These are phyloP conservation scores for Drosophila anceps DNA, from an alignment of 2,888 invertebrate genomes.

Conservation along the genomic window DNA sequence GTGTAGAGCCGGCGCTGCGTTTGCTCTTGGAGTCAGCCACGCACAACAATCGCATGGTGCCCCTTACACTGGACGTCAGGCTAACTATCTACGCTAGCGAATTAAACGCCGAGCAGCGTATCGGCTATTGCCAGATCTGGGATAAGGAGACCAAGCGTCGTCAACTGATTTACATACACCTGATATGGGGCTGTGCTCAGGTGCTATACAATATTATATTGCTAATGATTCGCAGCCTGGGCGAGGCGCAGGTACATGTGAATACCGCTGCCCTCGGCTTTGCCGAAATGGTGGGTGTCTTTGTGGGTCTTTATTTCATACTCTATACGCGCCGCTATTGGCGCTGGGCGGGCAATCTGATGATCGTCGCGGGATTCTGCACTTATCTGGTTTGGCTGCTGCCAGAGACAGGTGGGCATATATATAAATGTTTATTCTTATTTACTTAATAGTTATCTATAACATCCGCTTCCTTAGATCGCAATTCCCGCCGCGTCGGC, in stretches of 20 bases:
- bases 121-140: slow-evolving; percentile 83
- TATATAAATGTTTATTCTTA: neutral
- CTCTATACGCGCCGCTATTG: slow-evolving; percentile 83
- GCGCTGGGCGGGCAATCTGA: slow-evolving; percentile 83
- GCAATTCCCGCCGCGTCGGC: slow-evolving; percentile 78
- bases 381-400: slow-evolving; percentile 83
- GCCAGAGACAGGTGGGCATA: slow-evolving; percentile 77
- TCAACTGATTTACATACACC: slow-evolving; percentile 78
- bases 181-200: slow-evolving; percentile 83
- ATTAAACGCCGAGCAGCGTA: slow-evolving; percentile 41
- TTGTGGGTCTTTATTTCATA: slow-evolving; percentile 83
- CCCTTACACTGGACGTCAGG: slow-evolving; percentile 82
- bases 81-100: slow-evolving; percentile 76
- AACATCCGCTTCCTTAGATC: slow-evolving; percentile 42
- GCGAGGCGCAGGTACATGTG: slow-evolving; percentile 83
- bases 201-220: slow-evolving; percentile 84
- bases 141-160: slow-evolving; percentile 80
- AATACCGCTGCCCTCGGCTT: slow-evolving; percentile 85
- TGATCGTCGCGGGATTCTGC: slow-evolving; percentile 76
- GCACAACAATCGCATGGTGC: slow-evolving; percentile 84
- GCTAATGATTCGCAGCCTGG: slow-evolving; percentile 84
- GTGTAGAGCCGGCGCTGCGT: slow-evolving; percentile 80
- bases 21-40: slow-evolving; percentile 83
- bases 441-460: neutral
- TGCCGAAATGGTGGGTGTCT: slow-evolving; percentile 84